These are phyloP conservation scores for Cheilosia urbana DNA, from an alignment of 2,888 invertebrate species.

Conservation along the genomic window DNA sequence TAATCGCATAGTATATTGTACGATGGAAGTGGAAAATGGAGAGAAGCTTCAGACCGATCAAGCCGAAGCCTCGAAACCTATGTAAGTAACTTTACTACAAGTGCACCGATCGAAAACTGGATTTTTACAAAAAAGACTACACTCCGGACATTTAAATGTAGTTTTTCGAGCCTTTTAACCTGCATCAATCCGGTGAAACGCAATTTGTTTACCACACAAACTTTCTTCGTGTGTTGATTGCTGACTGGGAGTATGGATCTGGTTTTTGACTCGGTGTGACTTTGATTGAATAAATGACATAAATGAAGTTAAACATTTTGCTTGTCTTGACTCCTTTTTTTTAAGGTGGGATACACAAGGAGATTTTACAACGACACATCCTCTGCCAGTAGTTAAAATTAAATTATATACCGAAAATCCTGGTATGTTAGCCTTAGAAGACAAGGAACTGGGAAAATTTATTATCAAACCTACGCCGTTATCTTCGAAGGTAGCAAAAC, in stretches of 20 bases:
- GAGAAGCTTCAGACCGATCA: slow-evolving; percentile 99
- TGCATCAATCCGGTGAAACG: no score
- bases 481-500: slow-evolving; percentile 89
- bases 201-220: no score
- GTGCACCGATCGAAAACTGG: not conserved
- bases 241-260: no score
- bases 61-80: slow-evolving; percentile 99
- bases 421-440: slow-evolving; percentile 98
- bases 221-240: no score
- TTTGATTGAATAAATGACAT: no score
- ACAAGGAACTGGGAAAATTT: slow-evolving; percentile 98
- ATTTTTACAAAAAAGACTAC: no score
- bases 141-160: no score
- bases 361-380: slow-evolving; percentile 99
- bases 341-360: slow-evolving; percentile 99
- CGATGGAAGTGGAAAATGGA: slow-evolving; percentile 99
- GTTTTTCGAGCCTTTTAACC: no score
- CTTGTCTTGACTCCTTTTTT: not conserved
- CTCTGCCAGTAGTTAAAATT: slow-evolving; percentile 98
- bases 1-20: slow-evolving; percentile 99
- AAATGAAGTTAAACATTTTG: no score
- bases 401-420: slow-evolving; percentile 99
- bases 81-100: slow-evolving; percentile 86
- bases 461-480: slow-evolving; percentile 93
- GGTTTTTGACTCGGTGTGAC: no score